Evolutionary conservation across 2,113 vertebrate genomes (phyloP).

Genomic region (Synchiropus splendidus): DNA sequence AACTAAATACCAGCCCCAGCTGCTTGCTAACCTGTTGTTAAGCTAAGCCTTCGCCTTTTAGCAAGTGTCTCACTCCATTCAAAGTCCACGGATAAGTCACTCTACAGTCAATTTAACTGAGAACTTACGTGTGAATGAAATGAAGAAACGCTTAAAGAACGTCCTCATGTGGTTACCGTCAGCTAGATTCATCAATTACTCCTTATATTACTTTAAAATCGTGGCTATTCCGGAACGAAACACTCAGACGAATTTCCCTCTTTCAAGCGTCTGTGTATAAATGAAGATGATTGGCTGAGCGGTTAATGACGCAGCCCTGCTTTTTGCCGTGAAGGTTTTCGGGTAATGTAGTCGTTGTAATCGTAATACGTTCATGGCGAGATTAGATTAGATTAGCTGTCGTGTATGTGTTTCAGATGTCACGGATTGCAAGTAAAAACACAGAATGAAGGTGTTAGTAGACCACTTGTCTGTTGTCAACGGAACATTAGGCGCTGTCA

Average conservation of each 20-base stretch:
- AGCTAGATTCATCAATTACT: background rate
- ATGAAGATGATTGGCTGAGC: conserved; percentile 36
- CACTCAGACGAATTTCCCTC: conserved; percentile 50
- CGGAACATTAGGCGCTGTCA: too few relatives aligned
- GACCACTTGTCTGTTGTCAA: too few relatives aligned
- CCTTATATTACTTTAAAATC: too few relatives aligned
- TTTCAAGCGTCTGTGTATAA: conserved; percentile 19
- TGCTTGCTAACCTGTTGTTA: background rate
- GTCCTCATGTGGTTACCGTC: background rate
- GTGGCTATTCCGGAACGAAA: background rate
- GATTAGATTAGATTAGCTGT: too few relatives aligned
- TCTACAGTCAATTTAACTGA: background rate
- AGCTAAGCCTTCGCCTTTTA: conserved; percentile 4
- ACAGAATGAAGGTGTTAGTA: too few relatives aligned
- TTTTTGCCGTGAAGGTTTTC: background rate
- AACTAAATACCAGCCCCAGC: background rate
- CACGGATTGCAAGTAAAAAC: too few relatives aligned
- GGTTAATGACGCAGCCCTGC: too few relatives aligned
- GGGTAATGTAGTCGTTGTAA: conserved; percentile 45
- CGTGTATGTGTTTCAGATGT: too few relatives aligned
- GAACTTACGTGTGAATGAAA: conserved; percentile 21
- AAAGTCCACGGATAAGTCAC: background rate
- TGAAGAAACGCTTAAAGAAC: background rate
- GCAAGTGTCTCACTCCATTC: background rate
- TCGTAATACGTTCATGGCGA: too few relatives aligned